These are phyloP conservation scores for Leucoraja ocellata DNA, from an alignment of 2,797 vertebrate genomes.

Conservation along the genomic window DNA sequence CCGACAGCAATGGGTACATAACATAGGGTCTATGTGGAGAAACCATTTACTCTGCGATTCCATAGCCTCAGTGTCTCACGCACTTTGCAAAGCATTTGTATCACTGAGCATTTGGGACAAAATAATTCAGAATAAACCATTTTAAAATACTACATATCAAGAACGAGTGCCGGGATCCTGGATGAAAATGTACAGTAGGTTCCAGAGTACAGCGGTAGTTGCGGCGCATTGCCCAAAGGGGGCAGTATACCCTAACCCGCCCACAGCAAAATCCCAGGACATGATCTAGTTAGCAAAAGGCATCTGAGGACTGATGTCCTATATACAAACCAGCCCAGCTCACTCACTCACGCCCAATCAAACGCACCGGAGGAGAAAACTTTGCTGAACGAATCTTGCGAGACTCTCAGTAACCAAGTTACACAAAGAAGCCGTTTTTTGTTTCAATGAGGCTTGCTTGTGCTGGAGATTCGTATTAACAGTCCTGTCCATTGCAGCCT, in stretches of 20 bases:
- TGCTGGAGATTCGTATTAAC: not conserved
- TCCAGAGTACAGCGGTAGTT: not conserved
- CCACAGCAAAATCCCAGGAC: not conserved
- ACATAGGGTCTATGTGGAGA: not conserved
- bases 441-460: not conserved
- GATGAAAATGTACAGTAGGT: not conserved
- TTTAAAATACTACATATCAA: not conserved
- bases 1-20: not conserved
- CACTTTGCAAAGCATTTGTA: not conserved
- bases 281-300: not conserved
- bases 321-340: not conserved
- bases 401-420: constrained; percentile 1
- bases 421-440: not conserved
- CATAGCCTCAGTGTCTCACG: not conserved
- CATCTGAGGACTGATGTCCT: not conserved
- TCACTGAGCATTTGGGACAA: not conserved
- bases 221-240: not conserved
- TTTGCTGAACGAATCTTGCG: not conserved
- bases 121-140: not conserved
- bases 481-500: not conserved
- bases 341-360: not conserved
- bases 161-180: not conserved
- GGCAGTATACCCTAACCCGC: constrained; percentile 5
- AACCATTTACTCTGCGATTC: not conserved
- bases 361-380: not conserved